Percentiles rank a stretch among this genome's conserved stretches.
These are phyloP conservation scores for Drosophila novamexicana DNA, from an alignment of 1,140 invertebrate genomes.

Conservation along the genomic window DNA sequence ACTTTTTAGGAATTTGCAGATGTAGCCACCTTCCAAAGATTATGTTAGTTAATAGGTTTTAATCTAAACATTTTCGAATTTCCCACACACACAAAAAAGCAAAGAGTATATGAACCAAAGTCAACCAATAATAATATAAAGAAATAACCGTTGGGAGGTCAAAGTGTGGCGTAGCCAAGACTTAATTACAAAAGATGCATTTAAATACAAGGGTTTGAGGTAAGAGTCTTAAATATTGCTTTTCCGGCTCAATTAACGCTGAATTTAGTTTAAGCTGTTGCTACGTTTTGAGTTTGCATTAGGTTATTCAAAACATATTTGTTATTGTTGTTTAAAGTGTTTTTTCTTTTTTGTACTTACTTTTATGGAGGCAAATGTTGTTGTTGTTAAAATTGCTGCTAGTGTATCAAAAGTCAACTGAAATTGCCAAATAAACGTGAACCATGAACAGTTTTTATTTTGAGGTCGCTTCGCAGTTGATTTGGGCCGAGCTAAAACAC, in stretches of 20 bases:
- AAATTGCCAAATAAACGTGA: constrained; percentile 36
- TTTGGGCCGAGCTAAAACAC: constrained; percentile 32
- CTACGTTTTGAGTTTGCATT: constrained; percentile 23
- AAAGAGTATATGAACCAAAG: constrained; percentile 39
- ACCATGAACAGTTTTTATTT: constrained; percentile 49
- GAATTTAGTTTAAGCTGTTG: background rate
- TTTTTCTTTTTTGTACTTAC: constrained; percentile 24
- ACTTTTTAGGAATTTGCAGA: no score
- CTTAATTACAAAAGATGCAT: constrained; percentile 21
- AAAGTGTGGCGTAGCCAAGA: constrained; percentile 14
- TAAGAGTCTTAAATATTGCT: background rate
- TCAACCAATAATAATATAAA: constrained; percentile 1
- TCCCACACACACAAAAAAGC: background rate
- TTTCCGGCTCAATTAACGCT: background rate
- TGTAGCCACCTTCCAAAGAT: background rate
- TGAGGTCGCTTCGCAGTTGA: constrained; percentile 60
- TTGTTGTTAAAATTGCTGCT: constrained; percentile 20
- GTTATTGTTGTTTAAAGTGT: constrained; percentile 4
- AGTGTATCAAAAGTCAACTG: constrained; percentile 30
- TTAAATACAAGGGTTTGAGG: constrained; percentile 24
- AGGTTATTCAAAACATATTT: constrained; percentile 31
- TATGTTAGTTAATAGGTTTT: no score
- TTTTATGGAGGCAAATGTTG: constrained; percentile 15
- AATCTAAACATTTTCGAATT: no score
- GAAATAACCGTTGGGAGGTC: constrained; percentile 9